Conservation (phyloP, 1,140 invertebrate species). For the Theocolax elegans region DNA sequence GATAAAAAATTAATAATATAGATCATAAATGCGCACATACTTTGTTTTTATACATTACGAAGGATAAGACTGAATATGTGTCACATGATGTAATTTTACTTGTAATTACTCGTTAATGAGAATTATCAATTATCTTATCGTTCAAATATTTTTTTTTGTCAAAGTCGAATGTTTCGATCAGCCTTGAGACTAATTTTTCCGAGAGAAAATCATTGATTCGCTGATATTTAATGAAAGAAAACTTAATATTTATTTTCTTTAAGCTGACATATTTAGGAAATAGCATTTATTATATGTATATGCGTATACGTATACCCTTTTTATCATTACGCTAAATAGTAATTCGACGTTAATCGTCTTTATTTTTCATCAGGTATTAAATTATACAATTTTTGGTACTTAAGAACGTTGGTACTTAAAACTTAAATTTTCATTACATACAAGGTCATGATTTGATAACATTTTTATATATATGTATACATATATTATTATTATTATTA, state of each 20-base stretch:
- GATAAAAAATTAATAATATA: neutral
- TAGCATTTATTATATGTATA: too few relatives aligned
- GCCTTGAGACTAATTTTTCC: constrained; percentile 5
- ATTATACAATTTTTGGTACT: constrained; percentile 18
- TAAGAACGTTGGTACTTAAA: constrained; percentile 1
- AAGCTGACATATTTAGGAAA: constrained; percentile 1
- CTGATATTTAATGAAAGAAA: neutral
- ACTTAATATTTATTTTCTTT: neutral
- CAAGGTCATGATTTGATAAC: neutral
- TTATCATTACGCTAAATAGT: too few relatives aligned
- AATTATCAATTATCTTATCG: constrained; percentile 19
- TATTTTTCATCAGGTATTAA: too few relatives aligned
- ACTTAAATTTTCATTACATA: neutral
- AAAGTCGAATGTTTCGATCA: constrained; percentile 9
- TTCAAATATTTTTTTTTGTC: constrained; percentile 7
- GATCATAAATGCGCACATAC: neutral
- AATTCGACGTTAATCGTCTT: too few relatives aligned
- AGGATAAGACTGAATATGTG: constrained; percentile 4
- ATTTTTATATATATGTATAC: neutral
- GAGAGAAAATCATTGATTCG: neutral
- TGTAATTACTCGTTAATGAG: neutral
- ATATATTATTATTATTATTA: too few relatives aligned
- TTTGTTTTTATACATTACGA: constrained; percentile 2
- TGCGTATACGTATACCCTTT: too few relatives aligned
- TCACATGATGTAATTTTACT: constrained; percentile 16